Percentiles rank a stretch among this genome's conserved stretches.
phyloP scores from a whole-genome alignment of 2,888 invertebrate genomes.

The Disparrhopalites patrizii region DNA sequence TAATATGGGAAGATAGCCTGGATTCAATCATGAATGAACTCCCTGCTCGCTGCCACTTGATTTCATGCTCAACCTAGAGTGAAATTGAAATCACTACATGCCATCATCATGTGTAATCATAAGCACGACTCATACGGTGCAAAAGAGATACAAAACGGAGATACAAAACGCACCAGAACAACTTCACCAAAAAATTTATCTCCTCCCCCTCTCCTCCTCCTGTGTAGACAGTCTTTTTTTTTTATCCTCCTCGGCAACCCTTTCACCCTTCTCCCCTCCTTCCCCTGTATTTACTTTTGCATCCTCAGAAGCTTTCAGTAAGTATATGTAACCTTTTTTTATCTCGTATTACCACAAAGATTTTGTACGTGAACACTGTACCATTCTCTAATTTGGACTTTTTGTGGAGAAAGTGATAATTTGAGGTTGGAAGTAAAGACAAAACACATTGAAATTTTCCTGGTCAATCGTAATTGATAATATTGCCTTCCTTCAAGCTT shows the following conservation, averaged over 20 bases:
- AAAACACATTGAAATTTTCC: too few species aligned
- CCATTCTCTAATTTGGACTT: too few species aligned
- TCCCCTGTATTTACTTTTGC: neutral
- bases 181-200: constrained; percentile 14
- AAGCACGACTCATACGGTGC: constrained; percentile 28
- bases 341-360: too few species aligned
- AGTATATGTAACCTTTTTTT: too few species aligned
- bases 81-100: constrained; percentile 26
- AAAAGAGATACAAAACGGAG: constrained; percentile 23
- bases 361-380: too few species aligned
- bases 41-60: constrained; percentile 23
- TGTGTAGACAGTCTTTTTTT: too few species aligned
- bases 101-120: constrained; percentile 21
- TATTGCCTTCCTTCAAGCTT: too few species aligned
- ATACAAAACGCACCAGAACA: constrained; percentile 13
- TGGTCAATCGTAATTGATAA: too few species aligned
- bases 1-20: constrained; percentile 21
- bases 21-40: constrained; percentile 30
- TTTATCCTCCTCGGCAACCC: neutral
- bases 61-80: constrained; percentile 25
- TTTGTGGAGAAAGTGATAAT: too few species aligned
- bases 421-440: too few species aligned
- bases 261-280: neutral
- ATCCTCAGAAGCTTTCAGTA: too few species aligned
- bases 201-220: too few species aligned